Evolutionary conservation across 2,113 vertebrate genomes (phyloP).

Genomic region (Cervus canadensis): DNA sequence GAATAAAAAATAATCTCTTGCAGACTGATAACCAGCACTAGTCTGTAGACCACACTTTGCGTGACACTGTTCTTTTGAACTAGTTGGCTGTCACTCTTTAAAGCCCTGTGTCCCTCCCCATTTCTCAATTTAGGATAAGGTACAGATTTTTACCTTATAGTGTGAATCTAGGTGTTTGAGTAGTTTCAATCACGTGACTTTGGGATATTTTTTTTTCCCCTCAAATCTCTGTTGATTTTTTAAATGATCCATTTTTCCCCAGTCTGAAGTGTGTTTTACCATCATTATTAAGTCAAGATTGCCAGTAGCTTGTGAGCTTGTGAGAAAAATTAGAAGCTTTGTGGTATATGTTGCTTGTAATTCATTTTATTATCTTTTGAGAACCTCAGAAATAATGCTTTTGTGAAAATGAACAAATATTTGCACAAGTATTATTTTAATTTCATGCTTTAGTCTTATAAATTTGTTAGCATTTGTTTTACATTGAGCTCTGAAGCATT

Average conservation of each 20-base stretch:
- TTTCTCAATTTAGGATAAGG: not conserved
- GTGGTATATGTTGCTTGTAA: not conserved
- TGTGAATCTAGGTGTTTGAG: not conserved
- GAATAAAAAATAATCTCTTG: not conserved
- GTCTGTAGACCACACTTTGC: not conserved
- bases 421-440: constrained; percentile 4
- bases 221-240: constrained; percentile 2
- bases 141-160: not conserved
- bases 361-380: constrained; percentile 5
- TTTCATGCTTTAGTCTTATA: constrained; percentile 23
- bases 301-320: not conserved
- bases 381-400: not conserved
- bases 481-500: not conserved
- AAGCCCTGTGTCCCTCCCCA: not conserved
- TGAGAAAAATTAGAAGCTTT: constrained; percentile 18
- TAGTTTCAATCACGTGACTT: not conserved
- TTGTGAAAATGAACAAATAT: not conserved
- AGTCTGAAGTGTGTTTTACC: not conserved
- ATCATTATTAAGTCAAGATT: not conserved
- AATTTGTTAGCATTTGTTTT: constrained; percentile 29
- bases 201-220: not conserved
- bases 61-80: not conserved
- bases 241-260: not conserved
- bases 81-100: not conserved
- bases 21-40: not conserved